Percentiles rank a stretch among this genome's conserved stretches.
These are phyloP conservation scores for Callimorpha dominula DNA, from an alignment of 2,888 invertebrate genomes.

Conservation along the genomic window DNA sequence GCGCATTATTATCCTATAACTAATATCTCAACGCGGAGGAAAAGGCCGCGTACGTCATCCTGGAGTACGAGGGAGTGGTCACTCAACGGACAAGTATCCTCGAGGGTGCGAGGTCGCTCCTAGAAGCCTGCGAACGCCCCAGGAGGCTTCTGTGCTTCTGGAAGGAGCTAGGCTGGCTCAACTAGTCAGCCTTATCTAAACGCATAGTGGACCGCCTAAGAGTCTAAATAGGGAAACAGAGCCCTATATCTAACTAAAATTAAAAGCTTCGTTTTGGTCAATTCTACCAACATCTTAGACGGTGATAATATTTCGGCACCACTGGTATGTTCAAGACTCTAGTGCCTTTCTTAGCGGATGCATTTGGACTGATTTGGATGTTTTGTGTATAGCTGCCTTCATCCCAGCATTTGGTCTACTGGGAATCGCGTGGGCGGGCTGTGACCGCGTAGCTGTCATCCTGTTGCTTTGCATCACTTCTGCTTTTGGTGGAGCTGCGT, in stretches of 20 bases:
- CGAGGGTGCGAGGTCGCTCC: too few relatives aligned
- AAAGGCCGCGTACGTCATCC: too few relatives aligned
- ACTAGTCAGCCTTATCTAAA: too few relatives aligned
- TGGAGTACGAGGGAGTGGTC: too few relatives aligned
- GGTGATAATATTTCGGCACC: neutral
- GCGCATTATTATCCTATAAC: neutral
- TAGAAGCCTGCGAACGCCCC: too few relatives aligned
- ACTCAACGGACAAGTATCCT: too few relatives aligned
- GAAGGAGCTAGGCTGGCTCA: too few relatives aligned
- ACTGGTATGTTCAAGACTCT: too few relatives aligned
- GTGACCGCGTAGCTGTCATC: slow-evolving; percentile 90
- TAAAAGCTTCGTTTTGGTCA: neutral
- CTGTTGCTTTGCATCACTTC: slow-evolving; percentile 90
- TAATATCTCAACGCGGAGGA: too few relatives aligned
- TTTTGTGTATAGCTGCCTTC: slow-evolving; percentile 85
- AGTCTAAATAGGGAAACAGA: too few relatives aligned
- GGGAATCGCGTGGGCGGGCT: slow-evolving; percentile 93
- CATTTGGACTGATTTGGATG: neutral
- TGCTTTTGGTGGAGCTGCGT: slow-evolving; percentile 92
- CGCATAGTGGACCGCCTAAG: too few relatives aligned
- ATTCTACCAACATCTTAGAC: neutral
- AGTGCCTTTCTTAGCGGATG: neutral
- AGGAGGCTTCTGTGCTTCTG: too few relatives aligned
- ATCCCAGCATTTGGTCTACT: slow-evolving; percentile 91
- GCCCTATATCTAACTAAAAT: neutral